These are phyloP conservation scores for Parus major DNA, from an alignment of 2,113 vertebrate genomes.

Conservation along the genomic window DNA sequence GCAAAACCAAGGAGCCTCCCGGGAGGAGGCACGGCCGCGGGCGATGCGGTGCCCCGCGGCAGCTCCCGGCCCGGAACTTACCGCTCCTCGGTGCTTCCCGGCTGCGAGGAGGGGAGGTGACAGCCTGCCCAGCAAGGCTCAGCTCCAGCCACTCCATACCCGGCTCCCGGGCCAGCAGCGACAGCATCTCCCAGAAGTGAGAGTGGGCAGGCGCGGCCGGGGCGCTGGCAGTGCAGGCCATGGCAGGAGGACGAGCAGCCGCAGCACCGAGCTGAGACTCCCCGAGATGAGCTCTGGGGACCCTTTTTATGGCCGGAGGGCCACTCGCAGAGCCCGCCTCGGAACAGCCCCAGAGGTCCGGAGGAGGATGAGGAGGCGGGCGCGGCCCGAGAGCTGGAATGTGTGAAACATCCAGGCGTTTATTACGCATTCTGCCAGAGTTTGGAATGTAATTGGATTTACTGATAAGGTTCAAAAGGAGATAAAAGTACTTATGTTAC, in stretches of 20 bases:
- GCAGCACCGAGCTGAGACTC: rapidly evolving
- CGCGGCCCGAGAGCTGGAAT: rapidly evolving
- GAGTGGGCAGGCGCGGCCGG: rapidly evolving
- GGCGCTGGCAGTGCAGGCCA: rapidly evolving
- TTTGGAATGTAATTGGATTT: rapidly evolving
- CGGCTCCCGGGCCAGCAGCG: not conserved
- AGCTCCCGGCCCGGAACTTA: not conserved
- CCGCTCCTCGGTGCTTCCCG: rapidly evolving
- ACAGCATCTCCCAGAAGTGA: slow-evolving; percentile 34
- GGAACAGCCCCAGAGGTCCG: not conserved
- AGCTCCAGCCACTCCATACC: not conserved
- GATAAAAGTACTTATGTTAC: not conserved
- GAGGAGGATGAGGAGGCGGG: too few relatives aligned
- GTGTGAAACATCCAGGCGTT: rapidly evolving
- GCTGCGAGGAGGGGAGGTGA: rapidly evolving
- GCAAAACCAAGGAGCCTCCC: not conserved
- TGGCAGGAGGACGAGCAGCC: rapidly evolving
- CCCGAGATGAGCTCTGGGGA: rapidly evolving
- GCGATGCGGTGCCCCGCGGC: not conserved
- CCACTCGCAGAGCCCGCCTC: rapidly evolving
- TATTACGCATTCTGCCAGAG: rapidly evolving
- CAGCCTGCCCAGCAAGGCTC: not conserved
- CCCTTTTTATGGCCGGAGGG: not conserved
- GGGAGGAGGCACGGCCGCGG: rapidly evolving
- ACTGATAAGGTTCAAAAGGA: not conserved